These are phyloP conservation scores for Halcyon chelicuti DNA, from an alignment of 2,797 vertebrate genomes.

Conservation along the genomic window DNA sequence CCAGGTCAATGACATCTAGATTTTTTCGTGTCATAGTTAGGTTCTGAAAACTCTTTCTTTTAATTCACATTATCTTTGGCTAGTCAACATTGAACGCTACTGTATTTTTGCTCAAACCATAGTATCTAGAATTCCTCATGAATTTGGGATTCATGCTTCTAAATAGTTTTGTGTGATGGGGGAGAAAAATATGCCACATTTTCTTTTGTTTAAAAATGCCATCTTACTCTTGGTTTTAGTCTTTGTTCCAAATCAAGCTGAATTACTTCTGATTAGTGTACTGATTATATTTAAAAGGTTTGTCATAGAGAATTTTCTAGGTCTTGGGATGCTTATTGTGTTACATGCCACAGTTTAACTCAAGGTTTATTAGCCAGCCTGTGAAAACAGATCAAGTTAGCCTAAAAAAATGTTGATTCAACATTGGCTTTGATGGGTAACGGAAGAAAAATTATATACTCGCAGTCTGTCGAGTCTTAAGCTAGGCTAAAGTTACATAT, in stretches of 20 bases:
- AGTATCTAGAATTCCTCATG: background rate
- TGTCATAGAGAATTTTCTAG: background rate
- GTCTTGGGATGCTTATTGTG: background rate
- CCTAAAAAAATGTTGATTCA: background rate
- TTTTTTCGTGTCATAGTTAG: background rate
- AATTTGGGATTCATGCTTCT: background rate
- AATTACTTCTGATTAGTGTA: background rate
- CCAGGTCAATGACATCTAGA: background rate
- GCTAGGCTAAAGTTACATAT: background rate
- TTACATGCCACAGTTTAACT: background rate
- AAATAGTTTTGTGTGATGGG: background rate
- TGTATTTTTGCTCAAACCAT: background rate
- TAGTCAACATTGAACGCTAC: background rate
- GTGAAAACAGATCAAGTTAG: background rate
- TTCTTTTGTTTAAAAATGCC: background rate
- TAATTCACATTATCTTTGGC: background rate
- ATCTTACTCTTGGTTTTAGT: background rate
- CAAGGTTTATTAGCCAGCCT: background rate
- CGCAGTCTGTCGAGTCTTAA: background rate
- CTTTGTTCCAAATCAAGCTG: background rate
- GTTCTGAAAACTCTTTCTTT: background rate
- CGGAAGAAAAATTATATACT: background rate
- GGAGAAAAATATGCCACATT: background rate
- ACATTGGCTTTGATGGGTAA: background rate
- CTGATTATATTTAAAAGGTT: background rate